Conservation (phyloP, 2,113 vertebrate species). For the Rhinopomastus cyanomelas region DNA sequence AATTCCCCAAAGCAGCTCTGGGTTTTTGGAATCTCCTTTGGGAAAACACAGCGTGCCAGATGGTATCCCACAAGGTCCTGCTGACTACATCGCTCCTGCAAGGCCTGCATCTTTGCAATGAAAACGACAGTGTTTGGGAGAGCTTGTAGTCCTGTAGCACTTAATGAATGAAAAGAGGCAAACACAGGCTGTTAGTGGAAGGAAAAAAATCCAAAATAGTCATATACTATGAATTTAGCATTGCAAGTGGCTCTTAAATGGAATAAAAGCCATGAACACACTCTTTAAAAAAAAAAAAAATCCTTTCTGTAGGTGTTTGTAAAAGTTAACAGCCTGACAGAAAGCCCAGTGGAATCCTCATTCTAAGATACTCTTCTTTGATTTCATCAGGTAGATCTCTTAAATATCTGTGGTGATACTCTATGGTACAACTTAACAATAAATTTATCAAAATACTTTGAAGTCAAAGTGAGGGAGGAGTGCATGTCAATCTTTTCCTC, state of each 20-base stretch:
- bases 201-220: background rate
- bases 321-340: background rate
- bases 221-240: background rate
- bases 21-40: background rate
- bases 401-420: background rate
- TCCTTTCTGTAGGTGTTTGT: background rate
- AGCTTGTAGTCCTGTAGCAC: background rate
- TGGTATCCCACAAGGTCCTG: background rate
- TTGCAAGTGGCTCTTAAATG: background rate
- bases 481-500: background rate
- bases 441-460: background rate
- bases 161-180: background rate
- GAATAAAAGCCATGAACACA: background rate
- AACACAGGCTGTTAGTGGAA: background rate
- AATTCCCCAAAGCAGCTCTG: background rate
- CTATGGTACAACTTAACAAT: background rate
- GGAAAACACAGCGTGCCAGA: rapidly evolving
- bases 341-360: background rate
- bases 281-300: background rate
- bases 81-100: background rate
- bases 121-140: rapidly evolving
- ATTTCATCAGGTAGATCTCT: background rate
- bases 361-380: background rate
- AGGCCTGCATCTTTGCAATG: rapidly evolving
- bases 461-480: background rate